Evolutionary conservation across 2,888 invertebrate genomes (phyloP).

Genomic region (Cheiracanthium punctorium): DNA sequence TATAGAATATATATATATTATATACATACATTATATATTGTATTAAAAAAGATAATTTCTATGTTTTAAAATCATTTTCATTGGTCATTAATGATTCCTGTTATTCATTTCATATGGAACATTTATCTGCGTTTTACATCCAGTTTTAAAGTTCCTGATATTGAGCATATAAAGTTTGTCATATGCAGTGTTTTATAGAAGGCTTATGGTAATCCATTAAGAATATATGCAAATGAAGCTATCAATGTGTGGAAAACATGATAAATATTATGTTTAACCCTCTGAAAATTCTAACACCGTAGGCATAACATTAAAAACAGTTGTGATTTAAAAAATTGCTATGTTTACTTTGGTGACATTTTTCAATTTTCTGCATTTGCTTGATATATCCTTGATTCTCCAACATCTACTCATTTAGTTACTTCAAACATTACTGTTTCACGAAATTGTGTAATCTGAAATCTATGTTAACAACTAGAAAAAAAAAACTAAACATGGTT

Average conservation of each 20-base stretch:
- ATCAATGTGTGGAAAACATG: neutral
- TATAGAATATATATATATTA: constrained; percentile 56
- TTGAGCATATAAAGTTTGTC: constrained; percentile 1
- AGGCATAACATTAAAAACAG: too few relatives aligned
- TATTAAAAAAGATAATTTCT: constrained; percentile 36
- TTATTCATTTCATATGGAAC: constrained; percentile 67
- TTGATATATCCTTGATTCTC: too few relatives aligned
- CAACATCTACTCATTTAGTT: too few relatives aligned
- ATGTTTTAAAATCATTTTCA: constrained; percentile 65
- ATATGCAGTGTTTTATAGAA: constrained; percentile 27
- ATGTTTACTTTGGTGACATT: too few relatives aligned
- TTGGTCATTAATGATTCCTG: constrained; percentile 48
- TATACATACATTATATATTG: constrained; percentile 50
- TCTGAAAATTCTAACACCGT: neutral
- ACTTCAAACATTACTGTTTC: too few relatives aligned
- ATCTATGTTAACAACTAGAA: too few relatives aligned
- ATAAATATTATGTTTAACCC: neutral
- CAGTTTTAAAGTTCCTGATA: constrained; percentile 59
- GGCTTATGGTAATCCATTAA: constrained; percentile 21
- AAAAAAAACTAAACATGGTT: too few relatives aligned
- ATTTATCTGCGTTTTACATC: constrained; percentile 56
- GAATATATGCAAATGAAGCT: neutral
- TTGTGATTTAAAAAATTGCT: too few relatives aligned
- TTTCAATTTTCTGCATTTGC: too few relatives aligned
- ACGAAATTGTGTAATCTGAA: too few relatives aligned